Base-by-base conservation (phyloP, 2,113 vertebrate species). In the Stigmatopora nigra region DNA sequence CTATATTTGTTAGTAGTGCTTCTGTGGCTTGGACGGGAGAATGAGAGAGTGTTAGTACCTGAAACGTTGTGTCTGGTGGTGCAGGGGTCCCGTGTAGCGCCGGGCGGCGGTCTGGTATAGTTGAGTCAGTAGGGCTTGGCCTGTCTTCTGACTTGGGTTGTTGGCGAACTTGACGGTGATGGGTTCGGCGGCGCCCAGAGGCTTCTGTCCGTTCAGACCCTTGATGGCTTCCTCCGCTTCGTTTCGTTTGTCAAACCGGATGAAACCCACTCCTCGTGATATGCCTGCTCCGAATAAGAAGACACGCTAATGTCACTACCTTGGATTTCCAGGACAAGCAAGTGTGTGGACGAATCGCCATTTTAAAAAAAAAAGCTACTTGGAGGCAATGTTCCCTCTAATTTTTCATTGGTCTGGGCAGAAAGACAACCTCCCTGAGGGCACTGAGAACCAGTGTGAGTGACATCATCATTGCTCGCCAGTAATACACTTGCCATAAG, bases 91-190 rank as follows among this genome's bases (percentile, higher is more conserved):
- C 0, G 94, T 94, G 63, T 94, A 96, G 80, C 94, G 92, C 51
- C 95, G 91, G 35, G 94, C 91, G 0, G 93, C 93, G 0, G 95
- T 92, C 89, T 97, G 94, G 85, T 96, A 97, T 69, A 98, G 92
- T 83, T 96, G 94, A 56, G 94, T 95, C 70, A 98, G 92, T 85
- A 97, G 89, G 0, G 94, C 92, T 86, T 96, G 95, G 68, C 94
- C 95, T 0, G 95, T 93, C 87, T 96, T 97, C 92, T 98, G 95
- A 72, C 95, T 97, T 1, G 95, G 95, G 84, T 94, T 96, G 91
- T 97, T 97, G 87, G 95, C 95, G 1, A 97, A 98, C 86, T 98
- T 98, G 84, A 98, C 95, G 1, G 95, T 97, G 88, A 98, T 97
- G 85, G 95, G 95, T 78, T 98, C 95, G 0, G 93, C 88, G 0